These are phyloP conservation scores for Gonatopus flavifemur DNA, from an alignment of 1,140 invertebrate genomes.

Conservation along the genomic window DNA sequence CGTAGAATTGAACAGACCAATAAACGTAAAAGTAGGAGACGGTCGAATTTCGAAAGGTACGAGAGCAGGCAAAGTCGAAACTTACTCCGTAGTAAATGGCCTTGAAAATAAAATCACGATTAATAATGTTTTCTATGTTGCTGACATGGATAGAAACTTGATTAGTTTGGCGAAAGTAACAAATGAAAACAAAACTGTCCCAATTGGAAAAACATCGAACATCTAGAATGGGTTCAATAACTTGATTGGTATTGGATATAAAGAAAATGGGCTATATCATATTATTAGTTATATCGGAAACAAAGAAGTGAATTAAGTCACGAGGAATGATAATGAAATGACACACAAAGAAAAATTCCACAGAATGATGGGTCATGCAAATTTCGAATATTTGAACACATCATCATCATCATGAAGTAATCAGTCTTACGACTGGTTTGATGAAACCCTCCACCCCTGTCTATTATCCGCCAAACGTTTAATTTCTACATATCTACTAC, in stretches of 20 bases:
- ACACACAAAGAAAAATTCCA: slow-evolving; percentile 21
- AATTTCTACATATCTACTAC: too few relatives aligned
- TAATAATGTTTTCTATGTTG: slow-evolving; percentile 18
- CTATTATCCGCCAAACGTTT: too few relatives aligned
- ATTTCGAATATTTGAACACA: slow-evolving; percentile 24
- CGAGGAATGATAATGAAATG: slow-evolving; percentile 7
- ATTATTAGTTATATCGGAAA: slow-evolving; percentile 12
- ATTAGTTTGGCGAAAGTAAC: slow-evolving; percentile 19
- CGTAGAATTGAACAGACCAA: slow-evolving; percentile 17
- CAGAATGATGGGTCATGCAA: slow-evolving; percentile 19
- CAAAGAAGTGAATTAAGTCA: neutral
- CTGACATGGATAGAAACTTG: slow-evolving; percentile 26
- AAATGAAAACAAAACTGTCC: slow-evolving; percentile 17
- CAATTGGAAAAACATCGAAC: slow-evolving; percentile 10
- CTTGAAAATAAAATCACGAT: slow-evolving; percentile 10
- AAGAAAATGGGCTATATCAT: slow-evolving; percentile 17
- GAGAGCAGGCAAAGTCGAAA: slow-evolving; percentile 23
- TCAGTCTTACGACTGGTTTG: too few relatives aligned
- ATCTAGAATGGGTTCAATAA: slow-evolving; percentile 12
- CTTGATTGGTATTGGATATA: slow-evolving; percentile 13
- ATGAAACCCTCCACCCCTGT: too few relatives aligned
- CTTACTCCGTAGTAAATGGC: slow-evolving; percentile 15
- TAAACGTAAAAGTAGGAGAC: slow-evolving; percentile 30
- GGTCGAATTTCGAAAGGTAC: slow-evolving; percentile 25
- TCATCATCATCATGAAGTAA: too few relatives aligned